A percentile compares a stretch with the other conserved stretches of the same genome.
phyloP scores from a whole-genome alignment of 2,888 invertebrate genomes.

The Strigamia maritima region DNA sequence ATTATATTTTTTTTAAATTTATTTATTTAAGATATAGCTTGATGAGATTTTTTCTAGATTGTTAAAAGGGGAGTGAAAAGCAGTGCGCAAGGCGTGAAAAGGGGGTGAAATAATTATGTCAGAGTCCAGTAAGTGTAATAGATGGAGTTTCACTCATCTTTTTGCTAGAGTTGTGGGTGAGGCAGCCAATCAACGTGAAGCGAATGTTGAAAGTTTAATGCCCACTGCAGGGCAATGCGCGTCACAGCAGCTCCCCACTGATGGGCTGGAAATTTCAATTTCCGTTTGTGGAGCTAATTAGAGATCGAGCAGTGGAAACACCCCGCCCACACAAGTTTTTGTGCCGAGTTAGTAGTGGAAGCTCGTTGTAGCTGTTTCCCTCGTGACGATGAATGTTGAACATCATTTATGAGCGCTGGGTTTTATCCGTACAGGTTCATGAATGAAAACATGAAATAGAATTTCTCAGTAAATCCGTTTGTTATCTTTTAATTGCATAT shows the following conservation, averaged over 20 bases:
- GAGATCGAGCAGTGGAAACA: conserved; percentile 10
- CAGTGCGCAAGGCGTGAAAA: conserved; percentile 5
- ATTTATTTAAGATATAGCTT: too few relatives aligned
- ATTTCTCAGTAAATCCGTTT: conserved; percentile 15
- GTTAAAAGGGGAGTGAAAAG: neutral
- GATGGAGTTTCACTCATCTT: conserved; percentile 5
- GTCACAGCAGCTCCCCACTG: conserved; percentile 5
- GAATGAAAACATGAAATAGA: conserved; percentile 10
- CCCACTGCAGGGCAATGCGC: conserved; percentile 10
- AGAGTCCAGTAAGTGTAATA: conserved; percentile 10
- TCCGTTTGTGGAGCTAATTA: conserved; percentile 15
- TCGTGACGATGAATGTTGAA: conserved; percentile 10
- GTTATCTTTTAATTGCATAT: conserved; percentile 10
- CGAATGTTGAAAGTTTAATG: conserved; percentile 15
- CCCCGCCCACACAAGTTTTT: conserved; percentile 10
- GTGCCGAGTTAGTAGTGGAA: conserved; percentile 10
- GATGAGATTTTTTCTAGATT: neutral
- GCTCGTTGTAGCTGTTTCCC: conserved; percentile 15
- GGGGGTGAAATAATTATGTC: neutral
- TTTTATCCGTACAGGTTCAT: neutral
- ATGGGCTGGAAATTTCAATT: conserved; percentile 15
- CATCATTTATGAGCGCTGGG: conserved; percentile 10
- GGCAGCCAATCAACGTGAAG: conserved; percentile 15
- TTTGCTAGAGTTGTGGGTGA: conserved; percentile 8
- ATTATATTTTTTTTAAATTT: neutral